Evolutionary conservation across 2,888 invertebrate species (phyloP), one percentile per base, ranked within the genome.

Genomic region (Ornithoptera priamus): DNA sequence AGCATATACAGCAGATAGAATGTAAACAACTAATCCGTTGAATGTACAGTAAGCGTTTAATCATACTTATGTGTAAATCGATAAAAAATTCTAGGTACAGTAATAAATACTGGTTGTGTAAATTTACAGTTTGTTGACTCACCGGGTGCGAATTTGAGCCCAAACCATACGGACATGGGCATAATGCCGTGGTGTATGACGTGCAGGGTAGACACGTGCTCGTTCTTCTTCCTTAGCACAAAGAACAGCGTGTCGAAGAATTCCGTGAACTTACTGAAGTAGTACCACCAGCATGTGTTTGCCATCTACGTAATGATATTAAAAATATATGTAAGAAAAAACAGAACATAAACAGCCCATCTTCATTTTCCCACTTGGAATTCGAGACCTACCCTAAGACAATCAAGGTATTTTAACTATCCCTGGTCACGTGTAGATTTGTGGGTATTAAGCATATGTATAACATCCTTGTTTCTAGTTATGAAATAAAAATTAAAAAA

Each of bases 191-290:
- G 99, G 89, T 99, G 99, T 82, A 98, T 97, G 74, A 99, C 98
- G 92, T 99, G 99, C 72, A 99, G 94, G 59, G 97, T 97, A 67
- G 98, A 97, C 80, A 98, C 97, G 86, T 99, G 98, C 89, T 97
- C 96, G 87, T 96, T 96, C 94, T 99, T 99, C 93, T 98, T 98
- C 76, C 98, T 95, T 86, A 98, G 91, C 79, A 98, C 96, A 93
- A 99, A 99, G 95, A 98, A 99, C 81, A 98, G 96, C 81, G 99
- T 99, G 93, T 99, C 99, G 85, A 98, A 95, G 89, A 99, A 97
- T 91, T 99, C 99, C 79, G 98, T 97, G 91, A 98, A 98, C 92
- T 99, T 99, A 82, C 98, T 97, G 90, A 99, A 96, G 93, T 97
- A 98, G 90, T 98, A 99, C 97, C 97, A 97, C 98, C 98, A 99